Conservation (phyloP, 2,113 vertebrate species). For the Lutjanus erythropterus region DNA sequence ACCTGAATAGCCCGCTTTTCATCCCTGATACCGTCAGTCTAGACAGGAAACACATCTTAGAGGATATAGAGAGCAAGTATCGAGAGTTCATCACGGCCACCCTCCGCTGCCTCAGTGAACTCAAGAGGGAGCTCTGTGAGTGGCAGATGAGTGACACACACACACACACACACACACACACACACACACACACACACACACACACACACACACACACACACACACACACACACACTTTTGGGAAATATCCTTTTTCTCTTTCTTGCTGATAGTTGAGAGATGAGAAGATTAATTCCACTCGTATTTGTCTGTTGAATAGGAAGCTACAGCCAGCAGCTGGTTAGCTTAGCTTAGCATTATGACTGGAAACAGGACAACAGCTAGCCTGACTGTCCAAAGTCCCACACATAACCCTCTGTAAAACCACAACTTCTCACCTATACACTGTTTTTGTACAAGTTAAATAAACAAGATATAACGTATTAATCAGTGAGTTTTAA, state of each 20-base stretch:
- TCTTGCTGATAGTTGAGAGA: background rate
- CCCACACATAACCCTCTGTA: background rate
- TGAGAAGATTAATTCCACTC: too few species aligned
- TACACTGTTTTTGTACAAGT: background rate
- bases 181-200: too few species aligned
- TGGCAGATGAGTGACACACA: slow-evolving; percentile 21
- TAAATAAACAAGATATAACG: background rate
- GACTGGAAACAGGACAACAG: background rate
- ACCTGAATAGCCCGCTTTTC: slow-evolving; percentile 76
- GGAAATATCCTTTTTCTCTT: background rate
- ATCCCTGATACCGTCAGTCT: slow-evolving; percentile 66
- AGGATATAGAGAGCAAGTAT: slow-evolving; percentile 79
- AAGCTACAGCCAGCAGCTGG: background rate
- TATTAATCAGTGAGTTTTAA: background rate
- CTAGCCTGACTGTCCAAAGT: too few species aligned
- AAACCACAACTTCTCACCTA: background rate
- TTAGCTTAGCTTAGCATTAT: background rate
- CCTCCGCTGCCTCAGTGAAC: slow-evolving; percentile 77
- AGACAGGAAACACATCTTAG: slow-evolving; percentile 78
- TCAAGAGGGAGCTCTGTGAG: slow-evolving; percentile 83
- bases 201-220: too few species aligned
- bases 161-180: too few species aligned
- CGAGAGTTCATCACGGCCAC: slow-evolving; percentile 80
- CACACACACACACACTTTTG: too few species aligned
- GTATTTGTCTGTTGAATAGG: background rate